Conservation (phyloP, 2,797 vertebrate species). For the Pseudotriccus pelzelni region DNA sequence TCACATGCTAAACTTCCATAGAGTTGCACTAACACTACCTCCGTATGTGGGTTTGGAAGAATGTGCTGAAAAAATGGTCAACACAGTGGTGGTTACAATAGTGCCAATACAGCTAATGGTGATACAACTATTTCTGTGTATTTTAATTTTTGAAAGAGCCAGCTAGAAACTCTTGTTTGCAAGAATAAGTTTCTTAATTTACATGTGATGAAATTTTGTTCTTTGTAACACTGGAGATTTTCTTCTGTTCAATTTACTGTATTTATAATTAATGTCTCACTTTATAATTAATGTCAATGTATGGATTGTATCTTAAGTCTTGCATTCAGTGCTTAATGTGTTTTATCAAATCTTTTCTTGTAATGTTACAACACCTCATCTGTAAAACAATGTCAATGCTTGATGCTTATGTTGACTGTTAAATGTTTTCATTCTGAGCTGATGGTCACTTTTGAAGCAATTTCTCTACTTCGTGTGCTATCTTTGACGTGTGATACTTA, state of each 20-base stretch:
- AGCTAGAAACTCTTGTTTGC: slow-evolving; percentile 2
- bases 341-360: slow-evolving; percentile 33
- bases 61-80: not conserved
- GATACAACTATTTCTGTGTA: slow-evolving; percentile 2
- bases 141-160: slow-evolving; percentile 15
- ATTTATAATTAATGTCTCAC: slow-evolving; percentile 33
- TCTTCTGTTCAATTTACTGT: not conserved
- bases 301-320: slow-evolving; percentile 63
- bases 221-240: slow-evolving; percentile 36
- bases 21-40: not conserved
- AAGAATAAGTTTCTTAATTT: not conserved
- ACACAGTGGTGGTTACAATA: not conserved
- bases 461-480: slow-evolving; percentile 46
- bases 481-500: slow-evolving; percentile 50
- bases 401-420: slow-evolving; percentile 37
- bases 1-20: not conserved
- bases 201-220: not conserved
- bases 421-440: slow-evolving; percentile 44
- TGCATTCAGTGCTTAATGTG: slow-evolving; percentile 54
- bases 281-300: slow-evolving; percentile 14
- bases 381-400: not conserved
- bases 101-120: not conserved
- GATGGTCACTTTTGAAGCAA: slow-evolving; percentile 25
- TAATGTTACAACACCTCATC: not conserved
- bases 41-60: not conserved